Evolutionary conservation across 2,888 invertebrate species (phyloP).

Genomic region (Microctonus brassicae): DNA sequence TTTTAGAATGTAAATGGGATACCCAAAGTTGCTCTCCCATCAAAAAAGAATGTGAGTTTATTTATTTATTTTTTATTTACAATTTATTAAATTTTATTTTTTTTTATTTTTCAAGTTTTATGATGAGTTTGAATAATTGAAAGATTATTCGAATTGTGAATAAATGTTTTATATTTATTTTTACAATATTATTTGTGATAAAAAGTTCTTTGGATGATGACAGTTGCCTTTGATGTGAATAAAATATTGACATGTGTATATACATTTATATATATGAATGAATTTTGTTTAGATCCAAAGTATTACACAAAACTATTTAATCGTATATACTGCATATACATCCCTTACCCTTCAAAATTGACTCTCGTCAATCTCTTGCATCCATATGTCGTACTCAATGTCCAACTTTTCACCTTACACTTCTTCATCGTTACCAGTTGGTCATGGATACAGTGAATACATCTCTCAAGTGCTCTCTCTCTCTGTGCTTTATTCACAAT

Average conservation of each 20-base stretch:
- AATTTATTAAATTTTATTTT: conserved; percentile 21
- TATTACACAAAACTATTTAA: too few relatives aligned
- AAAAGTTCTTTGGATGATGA: not conserved
- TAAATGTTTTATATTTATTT: not conserved
- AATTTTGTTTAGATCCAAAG: too few relatives aligned
- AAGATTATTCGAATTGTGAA: not conserved
- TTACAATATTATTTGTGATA: not conserved
- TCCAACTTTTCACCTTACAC: not conserved
- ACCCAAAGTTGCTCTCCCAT: conserved; percentile 55
- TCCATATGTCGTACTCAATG: conserved; percentile 15
- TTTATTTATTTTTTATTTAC: conserved; percentile 20
- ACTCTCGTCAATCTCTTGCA: conserved; percentile 15
- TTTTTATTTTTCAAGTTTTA: not conserved
- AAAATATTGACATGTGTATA: not conserved
- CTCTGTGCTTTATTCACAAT: not conserved
- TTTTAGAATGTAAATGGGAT: conserved; percentile 59
- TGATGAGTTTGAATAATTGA: not conserved
- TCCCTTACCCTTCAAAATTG: too few relatives aligned
- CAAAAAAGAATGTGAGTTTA: conserved; percentile 61
- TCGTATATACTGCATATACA: too few relatives aligned
- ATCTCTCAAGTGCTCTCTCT: not conserved
- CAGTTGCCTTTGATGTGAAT: not conserved
- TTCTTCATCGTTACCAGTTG: not conserved
- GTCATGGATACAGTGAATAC: not conserved
- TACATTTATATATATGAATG: too few relatives aligned